phyloP scores from a whole-genome alignment of 2,797 vertebrate species.

The Sebastes glaucus region DNA sequence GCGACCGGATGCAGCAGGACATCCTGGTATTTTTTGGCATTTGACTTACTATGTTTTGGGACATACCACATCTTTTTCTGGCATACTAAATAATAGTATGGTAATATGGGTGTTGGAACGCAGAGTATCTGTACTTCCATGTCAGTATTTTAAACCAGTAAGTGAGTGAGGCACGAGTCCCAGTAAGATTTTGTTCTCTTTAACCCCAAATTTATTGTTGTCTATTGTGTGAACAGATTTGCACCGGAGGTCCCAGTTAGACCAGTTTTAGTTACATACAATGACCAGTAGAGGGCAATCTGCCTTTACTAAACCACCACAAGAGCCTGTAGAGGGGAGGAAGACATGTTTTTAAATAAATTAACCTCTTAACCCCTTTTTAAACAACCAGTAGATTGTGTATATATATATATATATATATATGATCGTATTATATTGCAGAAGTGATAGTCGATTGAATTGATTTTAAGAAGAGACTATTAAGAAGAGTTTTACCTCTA shows the following conservation, averaged over 20 bases:
- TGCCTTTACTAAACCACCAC: background rate
- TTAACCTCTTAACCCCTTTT: background rate
- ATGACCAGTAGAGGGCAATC: conserved; percentile 29
- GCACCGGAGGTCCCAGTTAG: background rate
- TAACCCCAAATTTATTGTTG: background rate
- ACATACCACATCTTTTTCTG: accelerated
- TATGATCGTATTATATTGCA: background rate
- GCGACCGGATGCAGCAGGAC: too few relatives aligned
- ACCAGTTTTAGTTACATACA: background rate
- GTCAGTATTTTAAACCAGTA: background rate
- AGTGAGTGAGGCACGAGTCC: background rate
- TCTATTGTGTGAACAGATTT: background rate
- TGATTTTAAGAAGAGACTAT: background rate
- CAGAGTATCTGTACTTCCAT: background rate
- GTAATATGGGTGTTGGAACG: accelerated
- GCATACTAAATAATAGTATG: too few relatives aligned
- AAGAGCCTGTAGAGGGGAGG: background rate
- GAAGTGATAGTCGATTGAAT: background rate
- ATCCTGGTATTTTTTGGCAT: too few relatives aligned
- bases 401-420: background rate
- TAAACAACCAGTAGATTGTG: background rate
- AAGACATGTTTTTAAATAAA: background rate
- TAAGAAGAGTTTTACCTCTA: accelerated
- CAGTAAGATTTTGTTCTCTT: background rate
- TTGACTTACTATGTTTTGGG: too few relatives aligned